Evolutionary conservation across 1,140 invertebrate genomes (phyloP), one percentile per base, ranked within the genome.

Genomic region (Oedothorax gibbosus): DNA sequence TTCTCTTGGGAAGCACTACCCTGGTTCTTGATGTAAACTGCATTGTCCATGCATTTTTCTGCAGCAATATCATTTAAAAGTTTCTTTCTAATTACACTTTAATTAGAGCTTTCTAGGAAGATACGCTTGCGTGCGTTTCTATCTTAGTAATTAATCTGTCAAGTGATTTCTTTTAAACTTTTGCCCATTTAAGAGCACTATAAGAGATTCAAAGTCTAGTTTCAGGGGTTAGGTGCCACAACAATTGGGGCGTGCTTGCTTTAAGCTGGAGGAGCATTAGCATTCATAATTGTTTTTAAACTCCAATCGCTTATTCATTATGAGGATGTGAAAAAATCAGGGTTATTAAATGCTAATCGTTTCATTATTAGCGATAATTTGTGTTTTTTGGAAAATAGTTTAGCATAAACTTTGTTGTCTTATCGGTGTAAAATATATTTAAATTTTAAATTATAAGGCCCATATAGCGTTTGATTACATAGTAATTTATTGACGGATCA

Each of bases 81-180:
- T 81, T 80, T 80, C 78, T 71, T 81, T 71, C 78, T 81, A 81
- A 81, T 81, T 81, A 71, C 78, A 81, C 78, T 81, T 81, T 81
- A 81, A 71, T 81, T 81, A 81, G 78, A n/a, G 66, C 51, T 60
- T 68, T 81, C 71, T 81, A 54, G 11, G 71, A 71, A 53, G 78
- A 57, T 81, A 81, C 56, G 78, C 66, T 81, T 71, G 78, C 66
- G 66, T 81, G 78, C 69, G 35, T 66, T 81, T 81, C 66, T 69
- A 81, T 81, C 78, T 81, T 60, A 10, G 78, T 69, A 81, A 81
- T 81, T 81, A 81, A 81, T 81, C 78, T 71, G 64, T 66, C 35
- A 21, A 79, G 18, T 21, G 50, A 56, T 79, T 79, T 79, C 64
- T 68, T 79, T 79, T 66, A 79, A 56, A 21, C 68, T 66, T 68